Conservation (phyloP, 53 echinoderm and acorn worm genomes). For the Apostichopus leukothele region DNA sequence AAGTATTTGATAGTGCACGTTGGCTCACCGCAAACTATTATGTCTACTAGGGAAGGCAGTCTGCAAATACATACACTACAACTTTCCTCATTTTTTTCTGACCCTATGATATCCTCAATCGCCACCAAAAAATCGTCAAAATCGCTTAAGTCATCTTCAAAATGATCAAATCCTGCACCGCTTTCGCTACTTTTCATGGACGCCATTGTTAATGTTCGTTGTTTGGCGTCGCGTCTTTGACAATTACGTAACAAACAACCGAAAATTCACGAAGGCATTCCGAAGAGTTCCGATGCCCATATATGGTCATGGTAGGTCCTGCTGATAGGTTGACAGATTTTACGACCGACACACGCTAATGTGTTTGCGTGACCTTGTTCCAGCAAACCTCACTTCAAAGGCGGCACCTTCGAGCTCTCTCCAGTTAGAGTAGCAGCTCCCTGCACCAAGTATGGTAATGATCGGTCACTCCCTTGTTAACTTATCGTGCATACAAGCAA, state of each 20-base stretch:
- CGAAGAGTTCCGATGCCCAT: not conserved
- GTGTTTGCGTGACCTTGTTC: not conserved
- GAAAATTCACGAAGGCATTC: conserved; percentile 3
- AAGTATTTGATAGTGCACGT: too few species aligned
- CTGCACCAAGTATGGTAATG: too few species aligned
- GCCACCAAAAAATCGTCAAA: not conserved
- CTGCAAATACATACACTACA: conserved; percentile 2
- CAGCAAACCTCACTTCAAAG: not conserved
- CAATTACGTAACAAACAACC: not conserved
- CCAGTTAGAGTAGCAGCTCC: not conserved
- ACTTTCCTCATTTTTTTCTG: not conserved
- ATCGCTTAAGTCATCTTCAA: not conserved
- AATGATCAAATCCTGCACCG: not conserved
- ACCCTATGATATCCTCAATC: not conserved
- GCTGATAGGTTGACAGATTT: conserved; percentile 14
- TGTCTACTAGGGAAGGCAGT: not conserved
- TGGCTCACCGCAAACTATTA: not conserved
- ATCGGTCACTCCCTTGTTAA: too few species aligned
- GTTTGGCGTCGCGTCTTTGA: not conserved
- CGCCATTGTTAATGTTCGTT: not conserved
- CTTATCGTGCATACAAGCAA: too few species aligned
- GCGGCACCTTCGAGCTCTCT: not conserved
- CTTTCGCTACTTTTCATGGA: not conserved
- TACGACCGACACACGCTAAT: not conserved
- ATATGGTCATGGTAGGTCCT: conserved; percentile 6